Base-by-base conservation (phyloP, 2,797 vertebrate species). In the Eidolon dupreanum region DNA sequence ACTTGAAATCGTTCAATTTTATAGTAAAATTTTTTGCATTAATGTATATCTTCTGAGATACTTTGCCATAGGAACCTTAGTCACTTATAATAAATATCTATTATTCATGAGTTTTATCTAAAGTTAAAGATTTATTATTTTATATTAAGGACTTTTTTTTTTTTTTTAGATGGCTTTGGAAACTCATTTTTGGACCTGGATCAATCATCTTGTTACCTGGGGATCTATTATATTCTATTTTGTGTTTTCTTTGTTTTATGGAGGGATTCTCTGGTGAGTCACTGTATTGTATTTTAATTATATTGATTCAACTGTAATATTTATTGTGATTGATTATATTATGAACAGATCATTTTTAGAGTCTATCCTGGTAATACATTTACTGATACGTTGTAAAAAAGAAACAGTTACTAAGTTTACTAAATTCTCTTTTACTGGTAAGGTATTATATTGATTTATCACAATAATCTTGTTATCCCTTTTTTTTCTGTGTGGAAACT, bases 101-200 rank as follows among this genome's bases (percentile, higher is more conserved):
- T 94, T 55, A 88, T 82, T 93, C 36, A 78, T 89, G 8, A 68
- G 51, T 92, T 97, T 94, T 87, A 87, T 84, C 46, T 92, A 33
- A 82, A 20, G 28, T 83, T 95, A 81, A 77, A 88, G 24, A 17
- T 77, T 55, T 91, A 68, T 70, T 83, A 7, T 38, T 79, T 83
- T 94, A 36, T 81, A 81, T 68, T 96, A 66, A 88, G 24, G 43
- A 33, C 75, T 3, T 96, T 90, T 73, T 24, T n/a, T 13, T 0
- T 96, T 77, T 33, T 75, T 33, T 92, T 97, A 99, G 99, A 99
- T 99, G 98, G 99, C 99, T 75, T 98, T 99, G 96, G 99, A 99
- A 98, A 99, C 99, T 88, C 99, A 99, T 96, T 99, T 99, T 99
- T 99, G 99, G 99, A 99, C 99, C 1, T 99, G 99, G 99, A 99